Base-by-base conservation (phyloP, 92 coral and sea anemone species). In the Zoanthus sansibaricus region DNA sequence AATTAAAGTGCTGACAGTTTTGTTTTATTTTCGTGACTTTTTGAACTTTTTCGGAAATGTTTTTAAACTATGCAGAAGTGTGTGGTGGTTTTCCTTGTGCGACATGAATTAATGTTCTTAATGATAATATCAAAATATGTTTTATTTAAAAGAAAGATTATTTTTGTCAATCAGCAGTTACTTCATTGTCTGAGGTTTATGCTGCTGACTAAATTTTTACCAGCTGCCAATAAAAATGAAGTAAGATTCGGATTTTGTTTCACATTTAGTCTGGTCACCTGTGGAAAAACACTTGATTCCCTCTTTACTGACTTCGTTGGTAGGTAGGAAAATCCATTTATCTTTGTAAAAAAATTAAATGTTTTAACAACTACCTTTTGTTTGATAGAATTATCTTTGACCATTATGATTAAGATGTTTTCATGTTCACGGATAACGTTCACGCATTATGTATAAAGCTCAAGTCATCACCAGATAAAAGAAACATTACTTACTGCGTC, bases 161-260 rank as follows among this genome's bases (percentile, higher is more conserved):
- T 80, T 80, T 62, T 80, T 66, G 85, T 80, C 75, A 80, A 62
- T 80, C 85, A 80, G 85, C 18, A 80, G 85, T 80, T 80, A 80
- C 74, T 80, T 80, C 48, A 64, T 66, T 70, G 74, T 69, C 75
- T 80, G 15, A 64, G 47, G 85, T 80, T 66, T 66, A 80, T 66
- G 75, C 70, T 80, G 85, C 62, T 20, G 59, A 46, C 75, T 76
- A 47, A 46, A 66, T 25, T 64, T 78, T 64, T 46, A 70, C 56
- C 85, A 80, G 75, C 56, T 66, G 59, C 75, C 55, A 21, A 31
- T 25, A 33, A 33, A 25, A 44, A 17, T 9, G 31, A 25, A 64
- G 56, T 80, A 45, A 64, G 17, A 45, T 20, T 31, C 10, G 3
- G 10, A 46, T n/a, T 18, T 47, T 62, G 44, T 79, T 80, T 80